These are phyloP conservation scores for Heterocephalus glaber DNA, from an alignment of 2,113 vertebrate genomes.

Conservation along the genomic window DNA sequence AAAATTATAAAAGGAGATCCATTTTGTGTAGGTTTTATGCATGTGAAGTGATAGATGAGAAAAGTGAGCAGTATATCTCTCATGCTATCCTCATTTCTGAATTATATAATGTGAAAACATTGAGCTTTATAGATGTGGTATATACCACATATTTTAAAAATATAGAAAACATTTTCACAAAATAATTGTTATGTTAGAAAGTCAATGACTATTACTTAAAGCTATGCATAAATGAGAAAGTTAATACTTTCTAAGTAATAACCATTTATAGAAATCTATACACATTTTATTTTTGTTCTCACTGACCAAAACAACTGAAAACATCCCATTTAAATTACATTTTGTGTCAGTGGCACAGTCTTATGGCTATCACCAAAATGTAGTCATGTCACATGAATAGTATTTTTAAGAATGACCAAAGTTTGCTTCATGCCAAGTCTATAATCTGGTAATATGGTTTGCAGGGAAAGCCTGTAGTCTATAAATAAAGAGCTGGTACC, in stretches of 20 bases:
- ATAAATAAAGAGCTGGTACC: neutral
- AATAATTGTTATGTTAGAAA: neutral
- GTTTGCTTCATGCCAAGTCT: neutral
- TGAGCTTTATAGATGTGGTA: neutral
- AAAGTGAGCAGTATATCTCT: neutral
- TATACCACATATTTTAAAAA: neutral
- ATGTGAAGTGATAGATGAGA: neutral
- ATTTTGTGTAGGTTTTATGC: constrained; percentile 17
- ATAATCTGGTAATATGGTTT: neutral
- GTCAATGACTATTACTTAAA: neutral
- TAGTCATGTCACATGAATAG: neutral
- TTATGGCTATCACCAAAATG: neutral
- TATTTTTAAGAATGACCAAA: neutral
- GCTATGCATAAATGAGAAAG: neutral
- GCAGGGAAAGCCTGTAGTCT: neutral
- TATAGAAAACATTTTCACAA: neutral
- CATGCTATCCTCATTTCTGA: neutral
- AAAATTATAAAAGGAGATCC: constrained; percentile 7
- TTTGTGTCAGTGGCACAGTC: neutral
- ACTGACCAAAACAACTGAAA: neutral
- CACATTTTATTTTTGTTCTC: constrained; percentile 1
- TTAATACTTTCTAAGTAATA: neutral
- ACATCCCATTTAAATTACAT: neutral
- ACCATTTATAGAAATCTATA: neutral
- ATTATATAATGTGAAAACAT: neutral